Evolutionary conservation across 1,140 invertebrate species (phyloP), one percentile per base, ranked within the genome.

Genomic region (Tetramorium parvispinum): DNA sequence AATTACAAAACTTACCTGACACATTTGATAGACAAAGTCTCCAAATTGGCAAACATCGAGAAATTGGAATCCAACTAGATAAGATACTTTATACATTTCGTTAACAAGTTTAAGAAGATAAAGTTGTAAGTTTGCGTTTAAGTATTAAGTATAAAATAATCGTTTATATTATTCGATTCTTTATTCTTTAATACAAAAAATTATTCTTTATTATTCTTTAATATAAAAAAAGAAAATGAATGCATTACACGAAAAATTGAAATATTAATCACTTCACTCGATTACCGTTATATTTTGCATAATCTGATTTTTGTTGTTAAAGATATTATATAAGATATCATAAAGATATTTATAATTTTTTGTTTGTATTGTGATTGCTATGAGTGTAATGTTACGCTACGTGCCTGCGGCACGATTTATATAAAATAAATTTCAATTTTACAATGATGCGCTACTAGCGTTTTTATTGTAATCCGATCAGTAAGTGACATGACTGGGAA

Each of bases 1-100:
- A 97, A 99, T 94, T 97, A 97, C 92, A 97, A 97, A 88, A 97
- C 97, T 43, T 97, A 98, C 68, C 97, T 97, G 85, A 94, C 96
- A 27, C 96, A 97, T 93, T 95, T 99, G 8, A 93, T 98, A 5
- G 95, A 96, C 79, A 96, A 97, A 92, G 96, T 97, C 57, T 96
- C 96, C 90, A 93, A 96, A 65, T 85, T 96, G 27, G 95, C 96
- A 24, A 96, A 96, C 18, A 96, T 97, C 63, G 85, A 78, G 27
- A 91, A 75, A 13, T n/a, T 27, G 57, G 88, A 63, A 57, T 24
- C 43, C 7, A 53, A 59, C 13, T 85, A 75, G 11, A n/a, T 13
- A 51, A 63, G 43, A 49, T 73, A 32, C 32, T 24, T 61, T 3
- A 57, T n/a, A 27, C 0, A 2, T 49, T 53, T 55, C 6, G 11